Base-by-base conservation (phyloP, 2,888 invertebrate genomes). In the Prenolepis imparis region DNA sequence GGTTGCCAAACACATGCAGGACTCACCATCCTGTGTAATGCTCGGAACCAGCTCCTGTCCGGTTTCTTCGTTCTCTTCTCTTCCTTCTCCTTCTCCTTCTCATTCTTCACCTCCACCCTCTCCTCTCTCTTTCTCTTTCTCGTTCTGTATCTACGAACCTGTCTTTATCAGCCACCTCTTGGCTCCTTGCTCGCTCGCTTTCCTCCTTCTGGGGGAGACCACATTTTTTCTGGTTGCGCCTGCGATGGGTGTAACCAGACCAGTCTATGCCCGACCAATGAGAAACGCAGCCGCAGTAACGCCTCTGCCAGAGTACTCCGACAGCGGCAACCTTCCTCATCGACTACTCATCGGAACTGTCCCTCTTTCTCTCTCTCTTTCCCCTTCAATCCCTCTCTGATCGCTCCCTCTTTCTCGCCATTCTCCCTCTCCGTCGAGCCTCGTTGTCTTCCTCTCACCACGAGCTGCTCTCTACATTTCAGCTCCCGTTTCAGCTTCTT, bases 241-340 rank as follows among this genome's bases (percentile, higher is more conserved):
- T 92, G 92, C 92, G 92, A 89, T 93, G 92, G 93, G 93, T 92
- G 93, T 86, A 90, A 92, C 92, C 88, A 70, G 88, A 87, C 87
- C 59, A 87, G 85, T 87, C 86, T 87, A 72, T 80, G 83, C 80
- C 77, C 92, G 90, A 86, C 93, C 93, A 93, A 93, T 93, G 84
- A 86, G 88, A 87, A 81, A 83, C 78, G 75, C 78, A 88, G 77
- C 48, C 63, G 36, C 74, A 89, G 92, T 90, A 90, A 90, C 93
- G 92, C 91, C 92, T 91, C 89, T 91, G 74, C 39, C 74, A 67
- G 87, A 87, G 90, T 89, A 83, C 88, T 87, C 88, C 91, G 89
- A 86, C 87, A 87, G 85, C 82, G 84, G 89, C 88, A 55, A 90
- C 87, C 87, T 90, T 90, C 89, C 90, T 86, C 87, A 84, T 87